Evolutionary conservation across 2,888 invertebrate genomes (phyloP).

Genomic region (Latheticus oryzae): DNA sequence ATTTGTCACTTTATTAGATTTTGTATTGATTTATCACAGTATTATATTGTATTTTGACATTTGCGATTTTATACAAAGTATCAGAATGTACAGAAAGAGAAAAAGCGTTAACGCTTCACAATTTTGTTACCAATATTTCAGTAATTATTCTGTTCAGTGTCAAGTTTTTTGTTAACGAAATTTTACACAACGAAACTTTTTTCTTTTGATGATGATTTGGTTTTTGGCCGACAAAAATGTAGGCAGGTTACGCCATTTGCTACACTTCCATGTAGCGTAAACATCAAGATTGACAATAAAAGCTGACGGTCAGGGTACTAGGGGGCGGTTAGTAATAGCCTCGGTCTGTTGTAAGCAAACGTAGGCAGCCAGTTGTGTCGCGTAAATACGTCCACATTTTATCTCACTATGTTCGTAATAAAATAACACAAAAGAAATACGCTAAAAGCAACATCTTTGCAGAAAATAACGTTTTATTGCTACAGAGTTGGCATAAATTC

Average conservation of each 20-base stretch:
- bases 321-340: slow-evolving; percentile 15
- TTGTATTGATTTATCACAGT: slow-evolving; percentile 20
- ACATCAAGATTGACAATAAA: slow-evolving; percentile 33
- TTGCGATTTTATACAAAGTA: slow-evolving; percentile 2
- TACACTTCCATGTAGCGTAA: slow-evolving; percentile 14
- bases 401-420: slow-evolving; percentile 11
- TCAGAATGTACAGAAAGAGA: no score
- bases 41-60: slow-evolving; percentile 17
- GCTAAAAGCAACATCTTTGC: not conserved
- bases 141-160: no score
- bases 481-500: not conserved
- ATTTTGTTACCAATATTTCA: no score
- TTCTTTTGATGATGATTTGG: slow-evolving; percentile 22
- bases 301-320: slow-evolving; percentile 26
- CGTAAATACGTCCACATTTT: slow-evolving; percentile 20
- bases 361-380: slow-evolving; percentile 10
- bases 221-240: slow-evolving; percentile 13
- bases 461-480: slow-evolving; percentile 3
- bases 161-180: no score
- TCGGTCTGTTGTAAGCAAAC: slow-evolving; percentile 27
- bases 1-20: slow-evolving; percentile 29
- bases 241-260: slow-evolving; percentile 28
- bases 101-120: no score
- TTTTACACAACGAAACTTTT: no score
- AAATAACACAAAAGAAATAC: slow-evolving; percentile 13